These are phyloP conservation scores for Drosophila elegans DNA, from an alignment of 1,140 invertebrate species.

Conservation along the genomic window DNA sequence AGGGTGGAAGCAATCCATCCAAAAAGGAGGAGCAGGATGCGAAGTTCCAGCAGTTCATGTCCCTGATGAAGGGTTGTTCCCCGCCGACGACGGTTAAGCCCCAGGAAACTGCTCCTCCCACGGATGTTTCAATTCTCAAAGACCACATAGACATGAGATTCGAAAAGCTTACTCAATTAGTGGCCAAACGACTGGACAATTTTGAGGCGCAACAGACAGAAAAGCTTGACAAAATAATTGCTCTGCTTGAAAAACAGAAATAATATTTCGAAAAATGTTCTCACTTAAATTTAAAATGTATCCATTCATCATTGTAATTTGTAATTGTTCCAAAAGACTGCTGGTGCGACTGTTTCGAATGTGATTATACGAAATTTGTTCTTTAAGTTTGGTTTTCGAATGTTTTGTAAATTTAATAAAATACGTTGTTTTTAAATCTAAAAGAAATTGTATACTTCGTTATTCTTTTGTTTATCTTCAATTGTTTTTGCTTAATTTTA, in stretches of 20 bases:
- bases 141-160: conserved; percentile 48
- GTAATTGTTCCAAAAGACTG: conserved; percentile 26
- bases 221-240: conserved; percentile 58
- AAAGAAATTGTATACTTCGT: too few relatives aligned
- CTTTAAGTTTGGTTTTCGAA: conserved; percentile 3
- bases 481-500: background rate
- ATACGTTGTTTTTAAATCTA: background rate
- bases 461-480: too few relatives aligned
- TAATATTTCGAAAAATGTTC: background rate
- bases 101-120: background rate
- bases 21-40: conserved; percentile 42
- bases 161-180: conserved; percentile 30
- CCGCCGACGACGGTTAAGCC: background rate
- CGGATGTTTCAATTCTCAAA: conserved; percentile 17
- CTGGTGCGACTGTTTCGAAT: conserved; percentile 24
- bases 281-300: conserved; percentile 5
- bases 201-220: conserved; percentile 49
- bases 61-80: conserved; percentile 40
- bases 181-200: conserved; percentile 54
- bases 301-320: conserved; percentile 12
- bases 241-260: conserved; percentile 51
- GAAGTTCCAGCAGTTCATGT: conserved; percentile 65
- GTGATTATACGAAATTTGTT: conserved; percentile 27
- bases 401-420: background rate
- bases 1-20: conserved; percentile 18